Evolutionary conservation across 2,888 invertebrate genomes (phyloP), one percentile per base, ranked within the genome.

Genomic region (Pterostichus niger): DNA sequence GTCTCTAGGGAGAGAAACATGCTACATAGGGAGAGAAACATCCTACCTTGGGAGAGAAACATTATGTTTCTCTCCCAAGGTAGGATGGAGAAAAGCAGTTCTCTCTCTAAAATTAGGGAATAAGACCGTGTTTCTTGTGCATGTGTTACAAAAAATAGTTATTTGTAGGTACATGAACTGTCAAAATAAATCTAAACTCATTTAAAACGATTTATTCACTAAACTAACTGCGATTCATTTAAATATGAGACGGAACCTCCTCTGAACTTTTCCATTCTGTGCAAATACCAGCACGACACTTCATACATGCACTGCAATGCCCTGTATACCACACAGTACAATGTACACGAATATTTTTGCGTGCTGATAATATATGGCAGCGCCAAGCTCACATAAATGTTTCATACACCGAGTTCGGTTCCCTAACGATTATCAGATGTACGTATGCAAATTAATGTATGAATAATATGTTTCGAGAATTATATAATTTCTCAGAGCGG

Each of bases 381-480:
- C 64, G 24, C 24, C 24, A 24, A 68, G 24, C 46, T 79, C 46
- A 49, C 68, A 80, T 80, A 80, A 80, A 80, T 80, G 80, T 80
- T 80, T 80, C 68, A 71, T 49, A 59, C 59, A 44, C 40, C 40
- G 17, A 2, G 15, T 59, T 78, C n/a, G 61, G 24, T 61, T n/a
- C 24, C 0, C 40, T 40, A 10, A 46, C 80, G 80, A 80, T 80
- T 80, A 80, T 80, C 80, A 80, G 80, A 80, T 80, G 71, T 80
- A 80, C 80, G 80, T 80, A 80, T 80, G 80, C 71, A 80, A 80
- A 80, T 80, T 68, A 13, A 80, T 80, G 68, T 80, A 80, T 73
- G 49, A 64, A 64, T 64, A 64, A 64, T 64, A 64, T 64, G 64
- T 64, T 64, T 64, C 40, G 64, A 64, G 64, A 35, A 64, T 64